phyloP scores from a whole-genome alignment of 1,140 invertebrate species.

The Campoletis sonorensis region DNA sequence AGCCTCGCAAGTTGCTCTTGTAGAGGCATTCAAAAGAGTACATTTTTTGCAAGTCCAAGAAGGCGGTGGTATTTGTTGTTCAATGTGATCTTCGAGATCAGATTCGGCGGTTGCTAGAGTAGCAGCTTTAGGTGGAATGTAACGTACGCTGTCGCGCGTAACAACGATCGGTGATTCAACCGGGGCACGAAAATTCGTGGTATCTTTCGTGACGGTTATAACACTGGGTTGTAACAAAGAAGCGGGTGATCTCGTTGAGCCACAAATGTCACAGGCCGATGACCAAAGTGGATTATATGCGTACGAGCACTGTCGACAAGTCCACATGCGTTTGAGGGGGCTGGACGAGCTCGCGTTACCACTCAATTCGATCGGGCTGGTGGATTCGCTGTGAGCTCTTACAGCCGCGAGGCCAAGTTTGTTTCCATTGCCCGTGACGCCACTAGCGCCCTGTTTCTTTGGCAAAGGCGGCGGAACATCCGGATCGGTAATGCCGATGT shows the following conservation, averaged over 20 bases:
- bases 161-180: conserved; percentile 71
- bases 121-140: conserved; percentile 74
- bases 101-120: conserved; percentile 73
- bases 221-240: conserved; percentile 82
- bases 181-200: conserved; percentile 61
- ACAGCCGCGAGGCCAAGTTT: conserved; percentile 64
- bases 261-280: conserved; percentile 88
- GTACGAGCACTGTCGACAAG: conserved; percentile 90
- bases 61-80: conserved; percentile 66
- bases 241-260: conserved; percentile 80
- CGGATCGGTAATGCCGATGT: conserved; percentile 79
- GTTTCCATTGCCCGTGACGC: conserved; percentile 1
- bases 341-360: conserved; percentile 59
- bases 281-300: conserved; percentile 90
- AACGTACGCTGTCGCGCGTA: conserved; percentile 74
- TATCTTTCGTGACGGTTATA: conserved; percentile 82
- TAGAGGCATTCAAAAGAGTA: conserved; percentile 86
- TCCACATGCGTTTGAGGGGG: conserved; percentile 86
- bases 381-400: conserved; percentile 71
- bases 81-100: conserved; percentile 70
- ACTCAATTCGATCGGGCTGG: conserved; percentile 68
- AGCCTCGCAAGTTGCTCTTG: conserved; percentile 84
- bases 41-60: conserved; percentile 93
- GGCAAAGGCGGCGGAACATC: conserved; percentile 73
- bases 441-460: conserved; percentile 67